Evolutionary conservation across 2,797 vertebrate species (phyloP).

Genomic region (Premnoplex brunnescens): DNA sequence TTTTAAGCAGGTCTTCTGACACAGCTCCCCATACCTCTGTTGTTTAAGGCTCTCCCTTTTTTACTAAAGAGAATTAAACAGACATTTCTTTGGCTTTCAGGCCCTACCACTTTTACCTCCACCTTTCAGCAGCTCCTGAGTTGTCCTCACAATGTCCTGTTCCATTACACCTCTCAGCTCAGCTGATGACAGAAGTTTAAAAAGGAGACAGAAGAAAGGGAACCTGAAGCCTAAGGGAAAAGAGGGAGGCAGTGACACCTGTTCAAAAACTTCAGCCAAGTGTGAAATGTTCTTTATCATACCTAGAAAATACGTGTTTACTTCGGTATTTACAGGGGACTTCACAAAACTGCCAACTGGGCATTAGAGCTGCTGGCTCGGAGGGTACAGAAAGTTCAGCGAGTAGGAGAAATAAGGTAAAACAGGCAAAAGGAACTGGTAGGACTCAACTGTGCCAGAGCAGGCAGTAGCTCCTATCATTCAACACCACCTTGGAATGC

Average conservation of each 20-base stretch:
- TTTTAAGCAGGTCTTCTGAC: neutral
- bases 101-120: neutral
- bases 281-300: neutral
- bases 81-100: neutral
- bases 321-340: neutral
- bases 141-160: neutral
- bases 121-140: neutral
- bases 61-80: neutral
- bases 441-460: neutral
- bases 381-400: neutral
- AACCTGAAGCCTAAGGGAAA: neutral
- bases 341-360: neutral
- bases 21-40: neutral
- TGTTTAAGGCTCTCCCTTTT: neutral
- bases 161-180: neutral
- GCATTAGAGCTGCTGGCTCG: neutral
- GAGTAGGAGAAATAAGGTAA: neutral
- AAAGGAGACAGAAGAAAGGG: neutral
- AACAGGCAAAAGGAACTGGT: neutral
- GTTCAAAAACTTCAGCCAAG: neutral
- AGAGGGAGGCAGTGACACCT: neutral
- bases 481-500: neutral
- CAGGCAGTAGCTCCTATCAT: neutral
- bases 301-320: neutral
- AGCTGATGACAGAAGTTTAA: neutral